These are phyloP conservation scores for Hoplodrina ambigua DNA, from an alignment of 2,888 invertebrate species.

Conservation along the genomic window DNA sequence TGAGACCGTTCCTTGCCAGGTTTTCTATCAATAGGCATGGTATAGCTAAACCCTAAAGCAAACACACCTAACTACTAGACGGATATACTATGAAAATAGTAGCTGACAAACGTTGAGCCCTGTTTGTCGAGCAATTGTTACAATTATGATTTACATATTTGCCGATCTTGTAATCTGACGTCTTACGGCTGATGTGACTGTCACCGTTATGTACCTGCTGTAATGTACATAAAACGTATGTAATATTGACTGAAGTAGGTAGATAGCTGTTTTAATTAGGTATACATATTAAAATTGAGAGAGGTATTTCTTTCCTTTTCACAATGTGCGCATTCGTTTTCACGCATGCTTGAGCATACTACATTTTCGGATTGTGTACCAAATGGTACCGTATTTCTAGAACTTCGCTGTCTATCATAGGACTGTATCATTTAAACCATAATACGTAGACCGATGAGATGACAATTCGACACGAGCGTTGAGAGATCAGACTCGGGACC, in stretches of 20 bases:
- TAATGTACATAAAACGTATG: slow-evolving; percentile 19
- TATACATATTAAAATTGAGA: not conserved
- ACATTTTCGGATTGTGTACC: too few species aligned
- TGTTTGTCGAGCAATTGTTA: slow-evolving; percentile 71
- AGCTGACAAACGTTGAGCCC: slow-evolving; percentile 77
- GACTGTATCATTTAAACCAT: too few species aligned
- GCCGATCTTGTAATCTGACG: slow-evolving; percentile 70
- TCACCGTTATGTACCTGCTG: slow-evolving; percentile 50
- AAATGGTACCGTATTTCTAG: too few species aligned
- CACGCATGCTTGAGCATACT: not conserved
- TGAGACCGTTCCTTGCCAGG: not conserved
- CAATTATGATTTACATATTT: slow-evolving; percentile 69
- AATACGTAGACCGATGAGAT: too few species aligned
- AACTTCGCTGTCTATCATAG: too few species aligned
- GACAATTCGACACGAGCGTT: too few species aligned
- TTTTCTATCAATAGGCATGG: not conserved
- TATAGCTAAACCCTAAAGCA: slow-evolving; percentile 29
- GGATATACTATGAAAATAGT: slow-evolving; percentile 72
- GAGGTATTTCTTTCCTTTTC: not conserved
- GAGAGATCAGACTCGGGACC: too few species aligned
- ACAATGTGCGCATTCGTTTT: not conserved
- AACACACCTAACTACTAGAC: slow-evolving; percentile 32
- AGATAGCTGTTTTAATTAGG: slow-evolving; percentile 6
- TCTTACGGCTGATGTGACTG: slow-evolving; percentile 54
- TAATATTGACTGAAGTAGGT: slow-evolving; percentile 14